Conservation (phyloP, 2,797 vertebrate species). For the Gallinago nigripennis region DNA sequence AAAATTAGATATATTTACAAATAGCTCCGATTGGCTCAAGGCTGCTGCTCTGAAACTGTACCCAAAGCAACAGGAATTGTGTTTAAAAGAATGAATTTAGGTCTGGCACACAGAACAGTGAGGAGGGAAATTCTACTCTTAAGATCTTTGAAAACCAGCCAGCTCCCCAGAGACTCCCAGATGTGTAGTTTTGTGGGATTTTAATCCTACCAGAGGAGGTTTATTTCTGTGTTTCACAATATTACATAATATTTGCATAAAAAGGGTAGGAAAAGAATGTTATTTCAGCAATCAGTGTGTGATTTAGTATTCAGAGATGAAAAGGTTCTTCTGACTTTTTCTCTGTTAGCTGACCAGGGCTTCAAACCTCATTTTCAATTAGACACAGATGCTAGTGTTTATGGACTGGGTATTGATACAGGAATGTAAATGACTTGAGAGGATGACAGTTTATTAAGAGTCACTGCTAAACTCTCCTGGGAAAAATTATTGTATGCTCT, state of each 20-base stretch:
- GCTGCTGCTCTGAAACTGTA: not conserved
- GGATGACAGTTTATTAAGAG: not conserved
- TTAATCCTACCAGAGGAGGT: not conserved
- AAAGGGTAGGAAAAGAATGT: not conserved
- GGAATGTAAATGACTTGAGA: not conserved
- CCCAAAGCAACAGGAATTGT: not conserved
- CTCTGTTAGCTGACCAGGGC: not conserved
- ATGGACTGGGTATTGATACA: not conserved
- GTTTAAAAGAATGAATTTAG: not conserved
- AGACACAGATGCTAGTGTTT: not conserved
- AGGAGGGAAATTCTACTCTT: not conserved
- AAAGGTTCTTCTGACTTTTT: not conserved
- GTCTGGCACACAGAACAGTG: not conserved
- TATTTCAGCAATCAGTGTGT: not conserved
- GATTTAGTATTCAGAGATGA: not conserved
- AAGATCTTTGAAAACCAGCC: not conserved
- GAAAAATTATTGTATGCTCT: not conserved
- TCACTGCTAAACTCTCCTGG: not conserved
- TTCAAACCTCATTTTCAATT: constrained; percentile 6
- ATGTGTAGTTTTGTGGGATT: not conserved
- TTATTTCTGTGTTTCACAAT: not conserved
- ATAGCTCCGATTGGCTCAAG: not conserved
- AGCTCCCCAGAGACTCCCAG: not conserved
- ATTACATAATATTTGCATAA: not conserved
- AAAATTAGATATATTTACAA: not conserved